Evolutionary conservation across 2,113 vertebrate genomes (phyloP), one percentile per base, ranked within the genome.

Genomic region (Varanus salvator): DNA sequence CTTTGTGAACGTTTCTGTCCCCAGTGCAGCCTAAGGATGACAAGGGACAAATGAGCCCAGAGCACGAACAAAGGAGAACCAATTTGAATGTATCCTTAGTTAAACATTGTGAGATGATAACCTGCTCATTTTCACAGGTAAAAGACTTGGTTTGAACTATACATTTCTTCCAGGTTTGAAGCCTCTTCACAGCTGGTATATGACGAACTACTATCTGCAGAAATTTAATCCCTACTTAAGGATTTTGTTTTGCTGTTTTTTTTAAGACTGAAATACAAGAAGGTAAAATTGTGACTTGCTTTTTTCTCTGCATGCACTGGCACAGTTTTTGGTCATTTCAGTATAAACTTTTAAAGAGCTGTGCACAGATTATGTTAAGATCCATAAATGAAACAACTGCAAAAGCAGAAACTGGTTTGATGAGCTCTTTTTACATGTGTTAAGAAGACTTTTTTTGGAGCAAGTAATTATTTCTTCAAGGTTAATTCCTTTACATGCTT

Each of bases 381-480:
- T 80, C 7, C 27, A 25, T 48, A 71, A 69, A 83, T 83, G 48
- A 69, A 85, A 85, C 60, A 89, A 78, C 21, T 90, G n/a, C 44
- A 71, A 25, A 44, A 80, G 44, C 23, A 80, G 38, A 78, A 85
- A 85, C n/a, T 71, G 34, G 19, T 85, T 54, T 90, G 75, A 71
- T 54, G 29, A 87, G 60, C 68, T 71, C 50, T 78, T 89, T 78
- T 57, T 52, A 77, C 34, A 85, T 80, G n/a, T 69, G 48, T 57
- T 85, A 57, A 38, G 57, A 89, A 90, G 34, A 54, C 11, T 80
- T 31, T 80, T 69, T 90, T 48, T 90, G 85, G 6, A 52, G 74
- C 75, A 82, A 31, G 57, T 78, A 90, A 90, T 90, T 90, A 80
- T 38, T 85, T 90, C 50, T 11, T 44, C 82, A 89, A 80, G 0